Conservation (phyloP, 1,140 invertebrate genomes). For the Potamilus streckersoni region DNA sequence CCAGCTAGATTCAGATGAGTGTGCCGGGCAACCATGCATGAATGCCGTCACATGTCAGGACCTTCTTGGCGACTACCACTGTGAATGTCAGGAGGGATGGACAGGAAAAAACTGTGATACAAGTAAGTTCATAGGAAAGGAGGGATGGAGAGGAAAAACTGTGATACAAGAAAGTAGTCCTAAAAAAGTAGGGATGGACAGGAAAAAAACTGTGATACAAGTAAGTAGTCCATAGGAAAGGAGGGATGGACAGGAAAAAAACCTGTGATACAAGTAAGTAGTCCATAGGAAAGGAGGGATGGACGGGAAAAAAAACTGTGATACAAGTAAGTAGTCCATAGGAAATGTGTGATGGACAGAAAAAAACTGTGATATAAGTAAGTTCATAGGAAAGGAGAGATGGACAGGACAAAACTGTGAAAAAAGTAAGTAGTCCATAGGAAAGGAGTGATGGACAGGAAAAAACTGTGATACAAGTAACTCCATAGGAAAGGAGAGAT, state of each 20-base stretch:
- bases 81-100: conserved; percentile 62
- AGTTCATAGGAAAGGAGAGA: conserved; percentile 15
- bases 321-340: too few relatives aligned
- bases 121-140: conserved; percentile 42
- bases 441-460: conserved; percentile 61
- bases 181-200: too few relatives aligned
- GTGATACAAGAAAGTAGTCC: background rate
- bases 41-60: conserved; percentile 60
- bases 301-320: too few relatives aligned
- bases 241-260: too few relatives aligned
- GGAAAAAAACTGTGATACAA: too few relatives aligned
- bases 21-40: conserved; percentile 61
- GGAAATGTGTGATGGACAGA: conserved; percentile 57
- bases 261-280: too few relatives aligned
- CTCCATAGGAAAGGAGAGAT: too few relatives aligned
- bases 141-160: background rate
- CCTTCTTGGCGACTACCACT: conserved; percentile 55
- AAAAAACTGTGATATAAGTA: conserved; percentile 63
- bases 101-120: conserved; percentile 63
- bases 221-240: too few relatives aligned
- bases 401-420: too few relatives aligned
- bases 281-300: too few relatives aligned
- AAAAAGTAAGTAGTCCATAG: too few relatives aligned
- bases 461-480: conserved; percentile 64
- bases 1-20: conserved; percentile 62